A percentile compares a stretch with the other conserved stretches of the same genome.
Evolutionary conservation across 2,888 invertebrate genomes (phyloP).

Genomic region (Euzetes globulus): DNA sequence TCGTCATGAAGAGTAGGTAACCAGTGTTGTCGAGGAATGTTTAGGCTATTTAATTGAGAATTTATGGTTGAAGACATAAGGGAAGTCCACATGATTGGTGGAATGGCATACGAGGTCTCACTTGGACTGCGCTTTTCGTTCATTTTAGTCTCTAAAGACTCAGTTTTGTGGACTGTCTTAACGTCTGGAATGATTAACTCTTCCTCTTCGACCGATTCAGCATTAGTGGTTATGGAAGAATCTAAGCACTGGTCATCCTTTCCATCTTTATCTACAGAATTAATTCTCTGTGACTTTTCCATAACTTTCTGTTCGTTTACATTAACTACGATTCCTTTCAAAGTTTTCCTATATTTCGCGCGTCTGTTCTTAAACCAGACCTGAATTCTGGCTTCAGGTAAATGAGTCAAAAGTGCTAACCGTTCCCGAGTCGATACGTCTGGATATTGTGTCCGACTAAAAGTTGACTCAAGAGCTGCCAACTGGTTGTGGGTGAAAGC

Average conservation of each 20-base stretch:
- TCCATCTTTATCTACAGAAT: background rate
- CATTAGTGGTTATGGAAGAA: background rate
- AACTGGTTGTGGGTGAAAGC: conserved; percentile 51
- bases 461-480: conserved; percentile 50
- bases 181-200: background rate
- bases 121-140: background rate
- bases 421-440: conserved; percentile 51
- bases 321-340: conserved; percentile 40
- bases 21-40: conserved; percentile 28
- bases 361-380: conserved; percentile 52
- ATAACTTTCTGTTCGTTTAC: background rate
- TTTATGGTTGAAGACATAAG: background rate
- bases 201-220: background rate
- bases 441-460: conserved; percentile 51
- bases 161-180: too few relatives aligned
- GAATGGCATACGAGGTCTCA: conserved; percentile 3
- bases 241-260: background rate
- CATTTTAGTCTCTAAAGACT: background rate
- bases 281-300: background rate
- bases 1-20: background rate
- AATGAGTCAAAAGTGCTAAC: conserved; percentile 50
- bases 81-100: conserved; percentile 9
- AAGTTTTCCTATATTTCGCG: conserved; percentile 50
- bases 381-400: conserved; percentile 52
- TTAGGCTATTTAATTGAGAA: background rate